phyloP scores from a whole-genome alignment of 2,113 vertebrate genomes.

The Calypte anna region DNA sequence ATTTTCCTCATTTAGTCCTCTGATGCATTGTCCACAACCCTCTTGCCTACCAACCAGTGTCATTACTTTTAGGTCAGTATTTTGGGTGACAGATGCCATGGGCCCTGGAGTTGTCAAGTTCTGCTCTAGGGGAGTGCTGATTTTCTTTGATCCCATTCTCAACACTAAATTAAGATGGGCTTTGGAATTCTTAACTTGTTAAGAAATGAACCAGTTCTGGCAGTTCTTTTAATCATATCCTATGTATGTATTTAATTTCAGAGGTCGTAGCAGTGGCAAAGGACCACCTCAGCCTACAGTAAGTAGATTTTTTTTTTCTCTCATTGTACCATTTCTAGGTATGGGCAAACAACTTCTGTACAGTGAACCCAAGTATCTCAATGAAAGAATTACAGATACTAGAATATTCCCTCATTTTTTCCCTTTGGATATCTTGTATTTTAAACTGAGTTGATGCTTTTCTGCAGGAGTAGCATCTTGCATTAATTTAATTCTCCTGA shows the following conservation, averaged over 20 bases:
- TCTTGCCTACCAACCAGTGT: not conserved
- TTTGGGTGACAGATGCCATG: not conserved
- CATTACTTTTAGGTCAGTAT: not conserved
- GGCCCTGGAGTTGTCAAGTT: not conserved
- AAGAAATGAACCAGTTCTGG: not conserved
- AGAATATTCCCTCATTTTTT: not conserved
- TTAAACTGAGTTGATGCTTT: not conserved
- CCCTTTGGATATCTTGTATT: not conserved
- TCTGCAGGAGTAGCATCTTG: not conserved
- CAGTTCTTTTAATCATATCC: not conserved
- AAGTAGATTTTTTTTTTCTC: conserved; percentile 68
- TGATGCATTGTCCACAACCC: not conserved
- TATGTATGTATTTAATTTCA: conserved; percentile 75
- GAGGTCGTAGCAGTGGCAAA: conserved; percentile 96
- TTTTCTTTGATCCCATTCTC: not conserved
- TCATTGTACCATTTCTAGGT: not conserved
- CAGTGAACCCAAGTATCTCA: too few relatives aligned
- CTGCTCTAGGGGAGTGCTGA: not conserved
- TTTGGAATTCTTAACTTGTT: not conserved
- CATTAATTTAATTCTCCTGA: not conserved
- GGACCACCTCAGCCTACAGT: conserved; percentile 87
- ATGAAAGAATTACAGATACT: not conserved
- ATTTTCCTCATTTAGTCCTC: not conserved
- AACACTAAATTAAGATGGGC: not conserved
- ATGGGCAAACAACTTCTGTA: not conserved